phyloP scores from a whole-genome alignment of 1,140 invertebrate species.

The Uloborus diversus region DNA sequence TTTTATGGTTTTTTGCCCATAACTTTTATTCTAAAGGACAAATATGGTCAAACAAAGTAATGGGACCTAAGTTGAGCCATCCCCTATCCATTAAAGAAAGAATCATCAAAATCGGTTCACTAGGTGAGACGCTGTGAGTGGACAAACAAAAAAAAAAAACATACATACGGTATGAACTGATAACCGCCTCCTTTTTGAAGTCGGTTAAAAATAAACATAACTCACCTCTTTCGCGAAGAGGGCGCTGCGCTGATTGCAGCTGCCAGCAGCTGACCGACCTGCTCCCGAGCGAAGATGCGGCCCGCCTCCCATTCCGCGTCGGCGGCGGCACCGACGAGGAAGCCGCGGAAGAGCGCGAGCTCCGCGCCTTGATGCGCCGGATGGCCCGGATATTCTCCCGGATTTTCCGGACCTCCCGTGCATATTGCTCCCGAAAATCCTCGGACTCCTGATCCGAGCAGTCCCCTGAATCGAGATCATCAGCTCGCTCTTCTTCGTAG shows the following conservation, averaged over 20 bases:
- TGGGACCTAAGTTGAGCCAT: too few relatives aligned
- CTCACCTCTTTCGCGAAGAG: conserved; percentile 29
- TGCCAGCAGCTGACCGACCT: conserved; percentile 42
- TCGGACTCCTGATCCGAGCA: conserved; percentile 1
- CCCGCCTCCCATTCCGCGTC: not conserved
- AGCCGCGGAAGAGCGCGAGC: conserved; percentile 28
- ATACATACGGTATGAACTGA: too few relatives aligned
- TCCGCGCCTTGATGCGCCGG: conserved; percentile 25
- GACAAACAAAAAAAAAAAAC: too few relatives aligned
- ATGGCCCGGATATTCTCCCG: conserved; percentile 49
- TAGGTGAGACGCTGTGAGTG: too few relatives aligned
- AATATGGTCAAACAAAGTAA: too few relatives aligned
- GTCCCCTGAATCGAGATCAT: not conserved
- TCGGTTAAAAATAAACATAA: too few relatives aligned
- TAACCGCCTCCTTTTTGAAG: too few relatives aligned
- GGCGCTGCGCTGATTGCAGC: conserved; percentile 38
- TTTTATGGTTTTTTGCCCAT: too few relatives aligned
- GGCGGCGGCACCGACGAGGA: not conserved
- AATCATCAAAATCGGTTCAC: too few relatives aligned
- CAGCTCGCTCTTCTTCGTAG: conserved; percentile 20
- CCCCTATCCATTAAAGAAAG: too few relatives aligned
- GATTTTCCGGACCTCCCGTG: conserved; percentile 42
- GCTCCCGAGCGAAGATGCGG: not conserved
- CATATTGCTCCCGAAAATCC: conserved; percentile 36
- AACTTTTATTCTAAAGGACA: too few relatives aligned